Evolutionary conservation across 2,113 vertebrate genomes (phyloP).

Genomic region (Anhinga anhinga): DNA sequence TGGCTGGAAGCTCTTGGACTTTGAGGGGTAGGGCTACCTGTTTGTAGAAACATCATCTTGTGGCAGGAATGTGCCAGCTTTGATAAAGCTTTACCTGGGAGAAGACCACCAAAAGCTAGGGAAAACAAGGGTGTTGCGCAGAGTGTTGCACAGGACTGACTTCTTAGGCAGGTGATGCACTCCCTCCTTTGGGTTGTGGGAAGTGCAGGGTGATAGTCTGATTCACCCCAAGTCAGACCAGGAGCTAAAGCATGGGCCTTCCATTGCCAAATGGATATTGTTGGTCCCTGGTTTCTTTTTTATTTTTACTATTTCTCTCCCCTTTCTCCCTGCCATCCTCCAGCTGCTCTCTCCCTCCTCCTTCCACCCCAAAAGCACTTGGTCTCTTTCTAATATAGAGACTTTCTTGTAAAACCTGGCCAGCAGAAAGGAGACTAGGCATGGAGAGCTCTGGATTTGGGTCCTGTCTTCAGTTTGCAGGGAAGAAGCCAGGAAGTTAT

Average conservation of each 20-base stretch:
- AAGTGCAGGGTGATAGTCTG: background rate
- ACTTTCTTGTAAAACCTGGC: background rate
- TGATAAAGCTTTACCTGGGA: background rate
- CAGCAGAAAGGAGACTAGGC: background rate
- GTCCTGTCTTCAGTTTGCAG: background rate
- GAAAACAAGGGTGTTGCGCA: background rate
- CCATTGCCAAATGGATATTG: background rate
- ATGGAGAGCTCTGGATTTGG: background rate
- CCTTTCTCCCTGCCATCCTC: background rate
- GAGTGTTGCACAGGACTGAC: background rate
- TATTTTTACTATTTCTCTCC: background rate
- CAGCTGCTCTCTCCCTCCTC: background rate
- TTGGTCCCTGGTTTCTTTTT: background rate
- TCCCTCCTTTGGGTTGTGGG: background rate
- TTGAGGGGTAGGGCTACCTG: background rate
- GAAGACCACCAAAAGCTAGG: background rate
- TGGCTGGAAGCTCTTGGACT: background rate
- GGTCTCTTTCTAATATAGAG: background rate
- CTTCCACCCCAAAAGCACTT: background rate
- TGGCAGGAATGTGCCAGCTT: background rate
- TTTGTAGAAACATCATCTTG: background rate
- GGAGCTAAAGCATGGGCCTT: background rate
- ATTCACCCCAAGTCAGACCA: background rate
- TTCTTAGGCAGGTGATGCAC: fast-evolving
- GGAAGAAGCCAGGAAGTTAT: background rate